Conservation (phyloP, 2,113 vertebrate genomes). For the Siniperca chuatsi region DNA sequence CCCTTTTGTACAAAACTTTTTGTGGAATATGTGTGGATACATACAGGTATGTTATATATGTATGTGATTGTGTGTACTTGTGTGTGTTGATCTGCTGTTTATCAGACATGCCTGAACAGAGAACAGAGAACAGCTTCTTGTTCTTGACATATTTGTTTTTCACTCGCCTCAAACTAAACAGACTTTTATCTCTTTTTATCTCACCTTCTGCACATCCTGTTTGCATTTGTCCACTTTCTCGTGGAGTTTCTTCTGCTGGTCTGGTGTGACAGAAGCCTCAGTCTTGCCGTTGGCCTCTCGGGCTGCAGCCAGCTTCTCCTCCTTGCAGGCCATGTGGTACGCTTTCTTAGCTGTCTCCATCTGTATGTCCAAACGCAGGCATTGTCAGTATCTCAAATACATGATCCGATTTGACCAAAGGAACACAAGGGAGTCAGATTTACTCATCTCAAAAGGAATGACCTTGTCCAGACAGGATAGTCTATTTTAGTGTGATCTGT, state of each 20-base stretch:
- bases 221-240: conserved; percentile 99
- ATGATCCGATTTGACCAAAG: conserved; percentile 11
- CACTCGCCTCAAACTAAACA: neutral
- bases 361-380: conserved; percentile 75
- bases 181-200: neutral
- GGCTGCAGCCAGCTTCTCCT: conserved; percentile 93
- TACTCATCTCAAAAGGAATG: conserved; percentile 8
- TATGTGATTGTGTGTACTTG: neutral
- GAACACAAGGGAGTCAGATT: neutral
- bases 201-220: conserved; percentile 94
- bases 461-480: neutral
- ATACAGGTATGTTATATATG: neutral
- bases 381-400: conserved; percentile 21
- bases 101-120: too few relatives aligned
- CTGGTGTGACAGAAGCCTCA: conserved; percentile 91
- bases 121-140: too few relatives aligned
- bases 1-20: neutral
- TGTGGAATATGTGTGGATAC: neutral
- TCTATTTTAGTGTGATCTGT: neutral
- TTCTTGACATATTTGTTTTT: neutral
- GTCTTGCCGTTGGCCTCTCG: conserved; percentile 95
- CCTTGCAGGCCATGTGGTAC: conserved; percentile 97
- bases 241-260: conserved; percentile 98
- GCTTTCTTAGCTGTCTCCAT: conserved; percentile 95
- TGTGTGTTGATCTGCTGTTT: neutral